These are phyloP conservation scores for Nannoperca australis DNA, from an alignment of 2,797 vertebrate genomes.

Conservation along the genomic window DNA sequence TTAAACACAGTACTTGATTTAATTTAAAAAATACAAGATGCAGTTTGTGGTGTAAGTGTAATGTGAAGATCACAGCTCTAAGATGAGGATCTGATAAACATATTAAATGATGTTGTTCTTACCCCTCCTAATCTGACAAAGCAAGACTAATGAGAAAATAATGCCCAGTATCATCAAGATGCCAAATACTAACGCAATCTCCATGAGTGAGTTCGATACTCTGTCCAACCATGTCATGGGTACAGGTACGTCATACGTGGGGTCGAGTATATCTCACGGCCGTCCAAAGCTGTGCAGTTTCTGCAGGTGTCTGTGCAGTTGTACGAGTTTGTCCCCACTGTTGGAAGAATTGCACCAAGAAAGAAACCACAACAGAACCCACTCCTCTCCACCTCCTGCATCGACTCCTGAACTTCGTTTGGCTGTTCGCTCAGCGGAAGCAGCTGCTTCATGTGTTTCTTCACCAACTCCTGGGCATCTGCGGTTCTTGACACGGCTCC, in stretches of 20 bases:
- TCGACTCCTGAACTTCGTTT: conserved; percentile 3
- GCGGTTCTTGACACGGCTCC: conserved; percentile 72
- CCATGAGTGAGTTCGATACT: background rate
- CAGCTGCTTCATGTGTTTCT: conserved; percentile 25
- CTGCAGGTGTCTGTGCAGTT: conserved; percentile 43
- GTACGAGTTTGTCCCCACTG: conserved; percentile 18
- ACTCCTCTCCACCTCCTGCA: conserved; percentile 27
- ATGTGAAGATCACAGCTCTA: no score
- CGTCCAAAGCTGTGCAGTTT: conserved; percentile 15
- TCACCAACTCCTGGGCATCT: conserved; percentile 57
- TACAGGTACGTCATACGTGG: conserved; percentile 18
- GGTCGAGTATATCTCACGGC: conserved; percentile 15
- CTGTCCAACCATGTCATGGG: conserved; percentile 35
- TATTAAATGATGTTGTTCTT: background rate
- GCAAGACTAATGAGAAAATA: conserved; percentile 5
- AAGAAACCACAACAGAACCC: conserved; percentile 47
- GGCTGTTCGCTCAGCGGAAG: conserved; percentile 23
- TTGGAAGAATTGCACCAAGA: conserved; percentile 29
- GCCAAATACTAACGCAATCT: conserved; percentile 4
- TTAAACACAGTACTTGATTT: no score
- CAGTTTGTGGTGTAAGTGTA: no score
- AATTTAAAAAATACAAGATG: no score
- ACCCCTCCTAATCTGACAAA: background rate
- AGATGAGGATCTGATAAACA: background rate
- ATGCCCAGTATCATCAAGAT: conserved; percentile 37